Conservation (phyloP, 2,113 vertebrate species). For the Crotalus helleri region DNA sequence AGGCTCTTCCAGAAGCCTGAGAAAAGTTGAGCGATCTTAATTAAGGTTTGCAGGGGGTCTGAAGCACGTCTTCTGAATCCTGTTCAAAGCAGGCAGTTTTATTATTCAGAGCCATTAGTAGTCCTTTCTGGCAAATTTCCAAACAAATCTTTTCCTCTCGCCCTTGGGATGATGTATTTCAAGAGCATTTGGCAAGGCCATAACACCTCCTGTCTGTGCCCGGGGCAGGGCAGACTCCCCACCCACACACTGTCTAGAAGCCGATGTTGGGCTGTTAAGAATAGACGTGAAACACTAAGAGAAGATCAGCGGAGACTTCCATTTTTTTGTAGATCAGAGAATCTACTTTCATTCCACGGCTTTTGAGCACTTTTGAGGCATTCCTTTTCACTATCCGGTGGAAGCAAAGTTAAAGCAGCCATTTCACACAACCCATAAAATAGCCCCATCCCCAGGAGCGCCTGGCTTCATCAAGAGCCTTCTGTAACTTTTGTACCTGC, state of each 20-base stretch:
- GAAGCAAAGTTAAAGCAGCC: background rate
- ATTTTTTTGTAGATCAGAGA: background rate
- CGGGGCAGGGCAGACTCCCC: background rate
- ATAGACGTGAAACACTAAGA: background rate
- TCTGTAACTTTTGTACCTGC: background rate
- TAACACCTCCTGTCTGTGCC: background rate
- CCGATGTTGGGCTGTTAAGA: background rate
- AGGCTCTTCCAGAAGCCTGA: background rate
- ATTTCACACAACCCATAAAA: background rate
- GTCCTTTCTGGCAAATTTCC: background rate
- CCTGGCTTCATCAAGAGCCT: background rate
- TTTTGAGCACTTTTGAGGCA: background rate
- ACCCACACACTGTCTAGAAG: background rate
- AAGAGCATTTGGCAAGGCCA: background rate
- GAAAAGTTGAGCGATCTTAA: background rate
- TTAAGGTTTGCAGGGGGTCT: background rate
- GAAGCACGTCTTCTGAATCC: background rate
- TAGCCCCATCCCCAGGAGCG: background rate
- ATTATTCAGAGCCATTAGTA: background rate
- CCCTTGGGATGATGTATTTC: background rate
- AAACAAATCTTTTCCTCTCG: background rate
- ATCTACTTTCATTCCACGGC: background rate
- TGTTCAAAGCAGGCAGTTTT: background rate
- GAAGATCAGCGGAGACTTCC: background rate
- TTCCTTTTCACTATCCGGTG: background rate